Evolutionary conservation across 2,888 invertebrate genomes (phyloP).

Genomic region (Euclidia mi): DNA sequence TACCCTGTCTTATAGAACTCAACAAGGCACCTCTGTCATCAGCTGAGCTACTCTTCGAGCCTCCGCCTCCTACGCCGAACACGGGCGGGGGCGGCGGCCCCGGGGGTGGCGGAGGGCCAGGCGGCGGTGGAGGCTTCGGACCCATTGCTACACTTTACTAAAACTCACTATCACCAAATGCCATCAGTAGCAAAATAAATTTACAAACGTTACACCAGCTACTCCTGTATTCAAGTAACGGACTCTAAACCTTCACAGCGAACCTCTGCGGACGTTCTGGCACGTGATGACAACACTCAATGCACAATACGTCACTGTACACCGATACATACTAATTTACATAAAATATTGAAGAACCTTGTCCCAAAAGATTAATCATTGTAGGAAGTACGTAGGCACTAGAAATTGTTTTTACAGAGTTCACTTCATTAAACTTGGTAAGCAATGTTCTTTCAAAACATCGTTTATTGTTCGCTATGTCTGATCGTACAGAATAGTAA

Average conservation of each 20-base stretch:
- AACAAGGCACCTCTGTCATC: constrained; percentile 93
- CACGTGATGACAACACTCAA: constrained; percentile 77
- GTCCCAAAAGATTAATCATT: constrained; percentile 84
- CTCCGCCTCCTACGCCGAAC: constrained; percentile 73
- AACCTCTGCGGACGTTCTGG: constrained; percentile 64
- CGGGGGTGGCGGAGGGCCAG: constrained; percentile 92
- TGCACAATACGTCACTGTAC: constrained; percentile 72
- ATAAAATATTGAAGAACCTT: constrained; percentile 84
- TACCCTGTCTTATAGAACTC: constrained; percentile 95
- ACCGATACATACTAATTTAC: constrained; percentile 81
- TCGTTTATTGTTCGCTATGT: constrained; percentile 48
- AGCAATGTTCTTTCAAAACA: constrained; percentile 38
- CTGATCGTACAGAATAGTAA: constrained; percentile 45
- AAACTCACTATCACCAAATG: constrained; percentile 58
- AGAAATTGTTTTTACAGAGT: constrained; percentile 77
- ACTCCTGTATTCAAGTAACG: constrained; percentile 49
- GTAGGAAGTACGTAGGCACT: constrained; percentile 85
- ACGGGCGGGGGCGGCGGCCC: constrained; percentile 90
- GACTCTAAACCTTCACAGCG: constrained; percentile 55
- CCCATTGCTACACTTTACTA: constrained; percentile 65
- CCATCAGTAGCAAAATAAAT: constrained; percentile 62
- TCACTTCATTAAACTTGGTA: constrained; percentile 65
- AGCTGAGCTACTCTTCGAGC: constrained; percentile 81
- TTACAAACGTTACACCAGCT: constrained; percentile 45
- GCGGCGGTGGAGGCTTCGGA: constrained; percentile 91